Evolutionary conservation across 2,888 invertebrate species (phyloP).

Genomic region (Malthinus flaveolus): DNA sequence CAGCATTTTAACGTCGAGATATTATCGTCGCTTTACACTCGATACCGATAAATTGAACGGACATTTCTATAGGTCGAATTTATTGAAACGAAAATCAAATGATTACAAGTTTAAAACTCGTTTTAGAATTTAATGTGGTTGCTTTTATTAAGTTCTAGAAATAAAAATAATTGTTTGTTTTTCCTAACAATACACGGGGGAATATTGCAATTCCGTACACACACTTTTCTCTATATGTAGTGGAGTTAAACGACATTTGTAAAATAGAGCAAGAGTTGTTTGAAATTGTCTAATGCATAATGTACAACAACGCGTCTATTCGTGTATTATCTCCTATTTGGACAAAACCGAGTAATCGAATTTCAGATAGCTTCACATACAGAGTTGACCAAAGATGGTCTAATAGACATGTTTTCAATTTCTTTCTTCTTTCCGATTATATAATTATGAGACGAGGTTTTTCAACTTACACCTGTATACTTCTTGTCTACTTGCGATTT

Average conservation of each 20-base stretch:
- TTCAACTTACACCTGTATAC: too few species aligned
- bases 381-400: too few species aligned
- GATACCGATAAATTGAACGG: neutral
- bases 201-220: constrained; percentile 23
- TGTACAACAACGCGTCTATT: constrained; percentile 22
- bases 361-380: neutral
- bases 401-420: too few species aligned
- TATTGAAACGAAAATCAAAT: constrained; percentile 6
- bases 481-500: too few species aligned
- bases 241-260: constrained; percentile 21
- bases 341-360: constrained; percentile 10
- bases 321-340: constrained; percentile 23
- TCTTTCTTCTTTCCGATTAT: too few species aligned
- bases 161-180: constrained; percentile 17
- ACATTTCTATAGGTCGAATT: neutral
- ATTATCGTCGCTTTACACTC: neutral
- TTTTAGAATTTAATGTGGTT: neutral
- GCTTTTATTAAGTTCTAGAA: constrained; percentile 4
- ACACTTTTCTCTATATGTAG: constrained; percentile 14
- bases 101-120: constrained; percentile 1
- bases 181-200: constrained; percentile 9
- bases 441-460: too few species aligned
- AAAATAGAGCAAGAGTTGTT: constrained; percentile 26
- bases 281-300: constrained; percentile 27
- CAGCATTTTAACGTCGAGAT: constrained; percentile 5